A percentile compares a stretch with the other conserved stretches of the same genome.
Conservation (phyloP, 1,140 invertebrate species). For the Lordiphosa stackelbergi region DNA sequence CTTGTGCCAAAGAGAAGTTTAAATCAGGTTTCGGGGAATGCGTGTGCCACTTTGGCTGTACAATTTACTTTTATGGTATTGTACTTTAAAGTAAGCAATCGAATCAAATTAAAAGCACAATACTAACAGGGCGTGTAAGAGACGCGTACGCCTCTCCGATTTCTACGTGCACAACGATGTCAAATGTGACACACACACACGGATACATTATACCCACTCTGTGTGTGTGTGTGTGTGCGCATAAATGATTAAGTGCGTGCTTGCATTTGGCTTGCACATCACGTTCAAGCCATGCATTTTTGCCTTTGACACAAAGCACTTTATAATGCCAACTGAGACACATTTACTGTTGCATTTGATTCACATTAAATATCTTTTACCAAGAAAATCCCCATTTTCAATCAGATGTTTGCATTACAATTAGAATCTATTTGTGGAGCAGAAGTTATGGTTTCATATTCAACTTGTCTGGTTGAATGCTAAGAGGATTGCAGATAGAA, state of each 20-base stretch:
- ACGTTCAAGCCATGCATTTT: constrained; percentile 45
- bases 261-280: constrained; percentile 61
- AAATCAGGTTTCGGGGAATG: no score
- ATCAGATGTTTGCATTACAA: not conserved
- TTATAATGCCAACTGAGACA: constrained; percentile 10
- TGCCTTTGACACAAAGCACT: constrained; percentile 26
- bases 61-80: no score
- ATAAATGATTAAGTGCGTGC: constrained; percentile 65
- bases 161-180: constrained; percentile 8
- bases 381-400: not conserved
- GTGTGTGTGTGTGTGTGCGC: constrained; percentile 15
- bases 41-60: no score
- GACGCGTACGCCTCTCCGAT: constrained; percentile 1
- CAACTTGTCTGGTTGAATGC: no score
- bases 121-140: constrained; percentile 6
- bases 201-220: not conserved
- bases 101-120: constrained; percentile 1
- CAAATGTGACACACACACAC: constrained; percentile 1
- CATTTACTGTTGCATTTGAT: constrained; percentile 15
- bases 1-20: no score
- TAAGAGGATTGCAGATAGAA: no score
- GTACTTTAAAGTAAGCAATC: no score
- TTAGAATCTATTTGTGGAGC: not conserved
- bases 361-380: constrained; percentile 37
- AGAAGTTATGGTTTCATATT: no score